phyloP scores from a whole-genome alignment of 2,113 vertebrate genomes.

The Suricata suricatta region DNA sequence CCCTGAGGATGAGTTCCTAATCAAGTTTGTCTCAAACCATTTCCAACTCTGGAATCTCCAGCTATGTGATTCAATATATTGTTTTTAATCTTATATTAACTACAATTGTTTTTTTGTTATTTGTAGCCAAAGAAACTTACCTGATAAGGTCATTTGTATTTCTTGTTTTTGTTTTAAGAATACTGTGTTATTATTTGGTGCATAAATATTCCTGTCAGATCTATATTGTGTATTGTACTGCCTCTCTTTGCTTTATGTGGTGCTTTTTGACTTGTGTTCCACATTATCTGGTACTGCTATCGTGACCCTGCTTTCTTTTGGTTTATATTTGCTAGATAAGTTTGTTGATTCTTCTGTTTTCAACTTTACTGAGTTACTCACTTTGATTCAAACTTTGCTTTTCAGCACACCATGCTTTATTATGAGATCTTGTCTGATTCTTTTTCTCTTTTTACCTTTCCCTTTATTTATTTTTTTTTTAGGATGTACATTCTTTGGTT shows the following conservation, averaged over 20 bases:
- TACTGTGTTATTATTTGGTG: neutral
- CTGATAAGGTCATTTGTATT: neutral
- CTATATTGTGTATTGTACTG: neutral
- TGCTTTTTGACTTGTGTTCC: neutral
- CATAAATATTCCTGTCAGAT: neutral
- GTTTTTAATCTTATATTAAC: constrained; percentile 34
- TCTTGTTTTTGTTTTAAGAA: neutral
- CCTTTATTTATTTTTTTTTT: constrained; percentile 9
- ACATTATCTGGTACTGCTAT: neutral
- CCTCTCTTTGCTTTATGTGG: neutral
- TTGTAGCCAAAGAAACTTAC: neutral
- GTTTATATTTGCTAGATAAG: neutral
- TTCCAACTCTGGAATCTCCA: neutral
- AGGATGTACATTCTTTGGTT: neutral
- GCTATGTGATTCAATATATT: neutral
- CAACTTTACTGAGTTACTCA: neutral
- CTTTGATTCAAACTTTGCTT: constrained; percentile 28
- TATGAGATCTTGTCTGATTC: neutral
- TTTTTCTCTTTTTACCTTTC: neutral
- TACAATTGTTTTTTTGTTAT: constrained; percentile 38
- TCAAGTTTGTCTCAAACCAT: neutral
- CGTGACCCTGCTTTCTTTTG: neutral
- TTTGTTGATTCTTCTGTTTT: neutral
- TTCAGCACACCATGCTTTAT: neutral
- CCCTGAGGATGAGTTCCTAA: neutral